Evolutionary conservation across 2,797 vertebrate genomes (phyloP), one percentile per base, ranked within the genome.

Genomic region (Cyprinella venusta): DNA sequence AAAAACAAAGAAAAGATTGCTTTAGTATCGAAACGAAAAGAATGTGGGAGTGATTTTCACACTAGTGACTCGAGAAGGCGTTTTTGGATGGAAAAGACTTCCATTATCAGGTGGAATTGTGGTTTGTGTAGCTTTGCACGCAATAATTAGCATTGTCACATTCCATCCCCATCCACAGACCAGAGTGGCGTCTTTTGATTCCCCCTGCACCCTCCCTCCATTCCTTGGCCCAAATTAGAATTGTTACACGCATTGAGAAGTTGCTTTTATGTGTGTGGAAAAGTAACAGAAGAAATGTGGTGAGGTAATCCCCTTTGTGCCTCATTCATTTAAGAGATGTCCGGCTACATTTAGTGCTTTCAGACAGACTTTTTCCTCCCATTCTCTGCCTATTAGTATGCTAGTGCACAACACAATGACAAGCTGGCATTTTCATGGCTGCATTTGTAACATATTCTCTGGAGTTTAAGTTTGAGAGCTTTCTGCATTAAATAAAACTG

Each of bases 101-200:
- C 71, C 81, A 83, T 88, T 81, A 90, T 88, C 65, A 79, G 71
- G 65, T 56, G 38, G 69, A 79, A 78, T 85, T 79, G 56, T 40
- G 77, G 84, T 80, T 82, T 80, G 78, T 80, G 69, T 75, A 71
- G 82, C 76, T 30, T 70, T 77, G 80, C 85, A 80, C 50, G 64
- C 81, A 70, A 65, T 87, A 88, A 88, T 90, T 87, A 88, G 86
- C 71, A 72, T 81, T 87, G 87, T 88, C 86, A 87, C 86, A 87
- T 89, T 87, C 88, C 85, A 87, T 86, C 52, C 5, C 70, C 76
- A 50, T 86, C 84, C 75, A 72, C 74, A 74, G 59, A 75, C 33
- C 48, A 84, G 45, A 33, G 76, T 63, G 75, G 71, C 69, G 52
- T 81, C 75, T 76, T 89, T 87, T 86, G 82, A 87, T 82, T 67